These are phyloP conservation scores for Neosilurus hyrtlii DNA, from an alignment of 2,797 vertebrate species.

Conservation along the genomic window DNA sequence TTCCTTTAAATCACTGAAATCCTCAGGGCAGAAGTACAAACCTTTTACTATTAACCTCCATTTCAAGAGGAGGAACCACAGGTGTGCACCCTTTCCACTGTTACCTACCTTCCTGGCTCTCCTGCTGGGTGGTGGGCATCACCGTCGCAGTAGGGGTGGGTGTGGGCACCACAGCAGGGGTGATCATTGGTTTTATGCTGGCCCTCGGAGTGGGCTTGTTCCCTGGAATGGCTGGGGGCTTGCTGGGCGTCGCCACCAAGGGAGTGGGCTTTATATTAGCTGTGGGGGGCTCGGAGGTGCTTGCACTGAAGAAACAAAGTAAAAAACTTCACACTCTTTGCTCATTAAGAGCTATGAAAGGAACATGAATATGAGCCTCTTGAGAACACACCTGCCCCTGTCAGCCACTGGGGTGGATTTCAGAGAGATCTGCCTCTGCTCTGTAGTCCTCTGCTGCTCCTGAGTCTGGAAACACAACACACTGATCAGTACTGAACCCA, in stretches of 20 bases:
- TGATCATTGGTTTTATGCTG: slow-evolving; percentile 98
- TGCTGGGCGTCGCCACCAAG: slow-evolving; percentile 88
- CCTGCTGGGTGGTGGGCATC: slow-evolving; percentile 98
- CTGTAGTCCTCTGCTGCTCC: slow-evolving; percentile 86
- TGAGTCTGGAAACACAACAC: slow-evolving; percentile 73
- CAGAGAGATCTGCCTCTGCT: slow-evolving; percentile 86
- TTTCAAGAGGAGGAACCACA: slow-evolving; percentile 30
- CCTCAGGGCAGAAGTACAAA: neutral
- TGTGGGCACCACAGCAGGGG: slow-evolving; percentile 89
- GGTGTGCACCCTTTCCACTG: neutral
- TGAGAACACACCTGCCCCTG: slow-evolving; percentile 86
- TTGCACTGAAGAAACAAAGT: slow-evolving; percentile 73
- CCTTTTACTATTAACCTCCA: neutral
- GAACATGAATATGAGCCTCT: neutral
- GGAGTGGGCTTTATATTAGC: slow-evolving; percentile 98
- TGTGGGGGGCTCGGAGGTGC: slow-evolving; percentile 91
- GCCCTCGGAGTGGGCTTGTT: slow-evolving; percentile 96
- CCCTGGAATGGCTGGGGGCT: slow-evolving; percentile 88
- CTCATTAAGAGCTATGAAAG: neutral
- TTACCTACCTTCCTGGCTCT: slow-evolving; percentile 86
- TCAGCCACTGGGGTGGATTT: slow-evolving; percentile 91
- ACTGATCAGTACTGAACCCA: neutral
- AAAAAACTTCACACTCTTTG: neutral
- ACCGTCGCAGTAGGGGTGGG: slow-evolving; percentile 96
- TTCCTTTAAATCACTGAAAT: neutral